Evolutionary conservation across 2,113 vertebrate species (phyloP).

Genomic region (Aplodontia rufa): DNA sequence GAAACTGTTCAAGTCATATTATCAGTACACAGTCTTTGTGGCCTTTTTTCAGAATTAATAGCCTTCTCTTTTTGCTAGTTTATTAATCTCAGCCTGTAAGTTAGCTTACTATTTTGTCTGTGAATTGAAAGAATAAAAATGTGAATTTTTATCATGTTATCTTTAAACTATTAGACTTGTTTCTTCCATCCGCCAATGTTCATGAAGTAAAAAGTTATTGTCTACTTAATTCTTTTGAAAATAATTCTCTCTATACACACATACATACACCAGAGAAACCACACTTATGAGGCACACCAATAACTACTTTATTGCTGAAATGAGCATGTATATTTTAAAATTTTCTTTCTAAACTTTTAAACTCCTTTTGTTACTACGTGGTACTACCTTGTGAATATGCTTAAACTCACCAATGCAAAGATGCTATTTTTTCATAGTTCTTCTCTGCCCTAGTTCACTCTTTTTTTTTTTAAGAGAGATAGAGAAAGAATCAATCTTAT

Average conservation of each 20-base stretch:
- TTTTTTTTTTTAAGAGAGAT: no score
- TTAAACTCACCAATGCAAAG: not conserved
- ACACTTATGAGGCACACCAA: not conserved
- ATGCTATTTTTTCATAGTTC: not conserved
- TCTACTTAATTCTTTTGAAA: not conserved
- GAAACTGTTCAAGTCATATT: not conserved
- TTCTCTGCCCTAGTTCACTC: not conserved
- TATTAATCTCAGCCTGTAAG: not conserved
- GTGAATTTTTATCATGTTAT: not conserved
- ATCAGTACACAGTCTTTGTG: not conserved
- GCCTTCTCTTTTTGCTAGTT: not conserved
- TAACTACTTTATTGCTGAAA: not conserved
- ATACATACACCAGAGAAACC: not conserved
- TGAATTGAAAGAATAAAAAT: not conserved
- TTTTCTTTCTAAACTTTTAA: not conserved
- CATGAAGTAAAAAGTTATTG: not conserved
- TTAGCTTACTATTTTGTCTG: not conserved
- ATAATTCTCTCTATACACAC: not conserved
- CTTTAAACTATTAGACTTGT: not conserved
- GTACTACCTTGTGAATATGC: not conserved
- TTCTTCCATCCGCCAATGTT: not conserved
- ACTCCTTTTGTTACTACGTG: not conserved
- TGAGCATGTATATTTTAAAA: not conserved
- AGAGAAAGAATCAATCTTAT: no score
- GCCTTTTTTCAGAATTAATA: not conserved